These are phyloP conservation scores for Thomomys bottae DNA, from an alignment of 2,113 vertebrate species.

Conservation along the genomic window DNA sequence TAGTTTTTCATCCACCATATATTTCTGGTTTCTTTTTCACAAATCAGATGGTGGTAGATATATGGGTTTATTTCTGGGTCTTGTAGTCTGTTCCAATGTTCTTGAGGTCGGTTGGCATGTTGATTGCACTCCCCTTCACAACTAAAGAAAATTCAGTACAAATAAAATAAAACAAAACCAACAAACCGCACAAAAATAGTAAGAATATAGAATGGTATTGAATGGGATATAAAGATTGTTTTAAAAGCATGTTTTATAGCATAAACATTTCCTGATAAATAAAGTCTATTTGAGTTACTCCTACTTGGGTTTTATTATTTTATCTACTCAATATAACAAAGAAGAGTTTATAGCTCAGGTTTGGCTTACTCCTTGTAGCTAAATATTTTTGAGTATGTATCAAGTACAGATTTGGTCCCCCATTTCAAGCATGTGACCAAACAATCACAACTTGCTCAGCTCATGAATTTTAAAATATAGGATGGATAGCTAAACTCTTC, in stretches of 20 bases:
- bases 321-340: not conserved
- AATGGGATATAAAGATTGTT: no score
- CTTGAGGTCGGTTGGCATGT: no score
- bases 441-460: not conserved
- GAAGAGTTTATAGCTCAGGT: not conserved
- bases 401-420: accelerated
- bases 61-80: no score
- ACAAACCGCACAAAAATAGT: not conserved
- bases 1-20: no score
- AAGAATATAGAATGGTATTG: not conserved
- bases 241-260: not conserved
- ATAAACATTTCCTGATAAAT: no score
- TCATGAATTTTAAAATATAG: not conserved
- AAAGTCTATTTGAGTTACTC: not conserved
- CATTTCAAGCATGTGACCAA: not conserved
- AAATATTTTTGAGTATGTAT: not conserved
- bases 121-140: no score
- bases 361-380: not conserved
- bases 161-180: not conserved
- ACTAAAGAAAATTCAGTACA: not conserved
- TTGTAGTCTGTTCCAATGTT: no score
- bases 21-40: no score
- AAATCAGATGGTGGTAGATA: no score
- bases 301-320: not conserved
- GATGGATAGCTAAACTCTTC: not conserved